Evolutionary conservation across 2,888 invertebrate species (phyloP).

Genomic region (Scelioninae gen. 2): DNA sequence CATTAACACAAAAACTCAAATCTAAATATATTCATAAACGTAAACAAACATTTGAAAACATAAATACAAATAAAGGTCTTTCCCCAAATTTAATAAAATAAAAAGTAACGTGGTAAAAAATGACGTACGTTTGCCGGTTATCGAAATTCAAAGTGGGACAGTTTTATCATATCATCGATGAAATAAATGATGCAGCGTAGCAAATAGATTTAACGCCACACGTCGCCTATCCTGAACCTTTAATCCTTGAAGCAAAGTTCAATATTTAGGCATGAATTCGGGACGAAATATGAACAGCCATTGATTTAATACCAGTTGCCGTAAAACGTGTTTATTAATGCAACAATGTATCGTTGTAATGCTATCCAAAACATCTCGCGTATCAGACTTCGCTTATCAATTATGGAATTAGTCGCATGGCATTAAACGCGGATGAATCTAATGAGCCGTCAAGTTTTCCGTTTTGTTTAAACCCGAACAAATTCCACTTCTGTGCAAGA

Average conservation of each 20-base stretch:
- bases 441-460: too few relatives aligned
- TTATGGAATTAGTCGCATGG: slow-evolving; percentile 8
- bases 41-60: neutral
- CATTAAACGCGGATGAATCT: slow-evolving; percentile 10
- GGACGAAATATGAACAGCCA: slow-evolving; percentile 27
- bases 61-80: neutral
- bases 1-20: too few relatives aligned
- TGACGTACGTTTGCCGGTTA: slow-evolving; percentile 8
- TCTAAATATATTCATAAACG: too few relatives aligned
- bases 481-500: neutral
- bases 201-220: slow-evolving; percentile 14
- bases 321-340: slow-evolving; percentile 34
- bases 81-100: too few relatives aligned
- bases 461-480: neutral
- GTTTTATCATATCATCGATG: slow-evolving; percentile 20
- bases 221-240: slow-evolving; percentile 10
- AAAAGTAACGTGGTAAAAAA: slow-evolving; percentile 10
- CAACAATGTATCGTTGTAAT: slow-evolving; percentile 23
- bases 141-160: slow-evolving; percentile 4
- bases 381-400: slow-evolving; percentile 28
- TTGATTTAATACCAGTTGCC: slow-evolving; percentile 25
- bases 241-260: slow-evolving; percentile 2
- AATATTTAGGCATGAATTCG: slow-evolving; percentile 15
- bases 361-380: slow-evolving; percentile 28
- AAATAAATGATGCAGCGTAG: slow-evolving; percentile 23